Evolutionary conservation across 2,113 vertebrate genomes (phyloP).

Genomic region (Chauna torquata): DNA sequence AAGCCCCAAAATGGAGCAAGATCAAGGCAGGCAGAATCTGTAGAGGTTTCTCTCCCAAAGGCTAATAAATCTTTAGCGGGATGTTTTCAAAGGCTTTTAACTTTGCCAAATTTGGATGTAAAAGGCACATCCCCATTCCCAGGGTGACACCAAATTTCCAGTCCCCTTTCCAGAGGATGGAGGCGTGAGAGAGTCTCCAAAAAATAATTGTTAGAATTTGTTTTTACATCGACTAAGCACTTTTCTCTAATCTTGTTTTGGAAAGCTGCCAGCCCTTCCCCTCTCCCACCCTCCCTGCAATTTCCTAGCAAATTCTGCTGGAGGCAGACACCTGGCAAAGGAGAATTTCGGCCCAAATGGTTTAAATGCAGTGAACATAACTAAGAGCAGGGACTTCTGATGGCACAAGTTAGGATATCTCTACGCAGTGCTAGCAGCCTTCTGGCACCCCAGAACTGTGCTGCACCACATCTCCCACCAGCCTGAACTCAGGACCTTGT

Average conservation of each 20-base stretch:
- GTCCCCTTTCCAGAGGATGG: constrained; percentile 4
- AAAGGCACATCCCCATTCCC: constrained; percentile 20
- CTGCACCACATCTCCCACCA: not conserved
- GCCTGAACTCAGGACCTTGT: not conserved
- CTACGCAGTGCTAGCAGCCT: not conserved
- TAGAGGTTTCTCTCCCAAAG: constrained; percentile 21
- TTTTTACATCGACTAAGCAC: constrained; percentile 9
- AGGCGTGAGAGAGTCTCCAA: not conserved
- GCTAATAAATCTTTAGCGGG: constrained; percentile 32
- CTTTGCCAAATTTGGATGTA: not conserved
- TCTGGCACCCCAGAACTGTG: not conserved
- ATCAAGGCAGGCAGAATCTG: constrained; percentile 12
- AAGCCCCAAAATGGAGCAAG: not conserved
- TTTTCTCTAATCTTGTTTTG: constrained; percentile 50
- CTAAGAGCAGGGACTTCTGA: not conserved
- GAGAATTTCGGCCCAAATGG: not conserved
- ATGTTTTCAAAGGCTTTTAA: constrained; percentile 14
- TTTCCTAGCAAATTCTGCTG: constrained; percentile 35
- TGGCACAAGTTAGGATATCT: not conserved
- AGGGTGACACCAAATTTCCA: constrained; percentile 46
- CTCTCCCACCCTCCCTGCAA: not conserved
- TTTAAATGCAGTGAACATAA: not conserved
- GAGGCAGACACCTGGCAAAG: constrained; percentile 33
- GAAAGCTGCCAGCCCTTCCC: not conserved
- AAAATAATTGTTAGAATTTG: constrained; percentile 5